Conservation (phyloP, 2,888 invertebrate species). For the Tridacna crocea region DNA sequence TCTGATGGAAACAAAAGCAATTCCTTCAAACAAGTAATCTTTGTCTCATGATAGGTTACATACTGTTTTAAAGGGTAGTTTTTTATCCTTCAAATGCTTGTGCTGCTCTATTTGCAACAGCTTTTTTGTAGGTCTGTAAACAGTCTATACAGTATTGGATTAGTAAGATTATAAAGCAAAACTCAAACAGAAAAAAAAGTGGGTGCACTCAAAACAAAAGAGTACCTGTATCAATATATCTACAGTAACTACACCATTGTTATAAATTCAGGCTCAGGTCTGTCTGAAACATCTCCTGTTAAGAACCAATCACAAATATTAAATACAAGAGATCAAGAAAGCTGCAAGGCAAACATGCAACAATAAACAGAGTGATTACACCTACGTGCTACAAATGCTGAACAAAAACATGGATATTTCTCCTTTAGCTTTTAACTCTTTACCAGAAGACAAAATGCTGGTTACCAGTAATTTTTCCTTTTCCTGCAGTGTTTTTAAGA, state of each 20-base stretch:
- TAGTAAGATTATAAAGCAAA: no score
- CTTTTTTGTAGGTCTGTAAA: no score
- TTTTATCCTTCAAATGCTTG: no score
- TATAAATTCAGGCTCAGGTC: constrained; percentile 67
- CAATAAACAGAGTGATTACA: not conserved
- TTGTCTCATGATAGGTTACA: no score
- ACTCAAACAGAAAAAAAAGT: not conserved
- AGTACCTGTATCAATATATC: constrained; percentile 40
- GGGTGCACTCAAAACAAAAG: constrained; percentile 35
- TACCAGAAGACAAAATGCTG: not conserved
- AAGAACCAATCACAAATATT: constrained; percentile 55
- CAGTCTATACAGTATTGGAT: no score
- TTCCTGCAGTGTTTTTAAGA: not conserved
- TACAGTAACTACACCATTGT: constrained; percentile 62
- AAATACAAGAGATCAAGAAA: constrained; percentile 15
- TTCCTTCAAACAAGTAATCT: no score
- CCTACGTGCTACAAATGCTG: not conserved
- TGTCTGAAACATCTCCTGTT: constrained; percentile 62
- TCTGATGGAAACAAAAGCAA: no score
- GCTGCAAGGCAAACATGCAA: not conserved
- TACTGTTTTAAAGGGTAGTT: no score
- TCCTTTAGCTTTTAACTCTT: no score
- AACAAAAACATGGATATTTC: not conserved
- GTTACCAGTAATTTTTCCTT: not conserved
- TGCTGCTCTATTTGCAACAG: no score